Conservation (phyloP, 2,888 invertebrate genomes). For the Steinernema hermaphroditum region DNA sequence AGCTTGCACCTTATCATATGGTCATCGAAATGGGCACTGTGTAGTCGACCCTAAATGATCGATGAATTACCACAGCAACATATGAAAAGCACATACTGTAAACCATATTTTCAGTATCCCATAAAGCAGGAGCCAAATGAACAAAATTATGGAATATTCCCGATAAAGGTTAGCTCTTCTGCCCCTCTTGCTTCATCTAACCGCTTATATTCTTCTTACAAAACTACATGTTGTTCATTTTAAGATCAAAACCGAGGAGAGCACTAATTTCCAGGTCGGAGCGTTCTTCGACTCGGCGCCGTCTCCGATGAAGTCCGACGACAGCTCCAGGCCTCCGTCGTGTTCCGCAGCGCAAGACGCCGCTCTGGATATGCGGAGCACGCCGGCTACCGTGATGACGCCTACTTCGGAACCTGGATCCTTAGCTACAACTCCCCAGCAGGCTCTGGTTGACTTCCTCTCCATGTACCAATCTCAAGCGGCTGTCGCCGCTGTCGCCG, state of each 20-base stretch:
- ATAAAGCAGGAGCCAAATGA: no score
- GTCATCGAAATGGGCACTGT: no score
- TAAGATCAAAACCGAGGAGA: not conserved
- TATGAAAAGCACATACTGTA: no score
- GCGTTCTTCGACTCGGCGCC: slow-evolving; percentile 25
- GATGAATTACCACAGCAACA: no score
- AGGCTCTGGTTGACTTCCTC: slow-evolving; percentile 17
- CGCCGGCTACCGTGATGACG: slow-evolving; percentile 3
- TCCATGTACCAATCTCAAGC: slow-evolving; percentile 9
- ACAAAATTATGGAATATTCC: no score
- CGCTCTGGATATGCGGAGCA: slow-evolving; percentile 18
- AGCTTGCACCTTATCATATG: no score
- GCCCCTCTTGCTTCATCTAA: no score
- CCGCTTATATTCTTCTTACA: no score
- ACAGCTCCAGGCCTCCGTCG: slow-evolving; percentile 1
- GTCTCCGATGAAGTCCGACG: slow-evolving; percentile 29
- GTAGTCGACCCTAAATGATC: no score
- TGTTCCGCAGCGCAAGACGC: slow-evolving; percentile 19
- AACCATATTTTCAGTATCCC: no score
- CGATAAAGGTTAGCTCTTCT: no score
- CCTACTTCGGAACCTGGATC: not conserved
- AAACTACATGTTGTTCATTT: slow-evolving; percentile 38
- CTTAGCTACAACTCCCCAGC: not conserved
- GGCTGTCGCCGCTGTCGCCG: slow-evolving; percentile 8
- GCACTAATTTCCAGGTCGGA: slow-evolving; percentile 21